phyloP scores from a whole-genome alignment of 2,888 invertebrate species.

The Phengaris arion region DNA sequence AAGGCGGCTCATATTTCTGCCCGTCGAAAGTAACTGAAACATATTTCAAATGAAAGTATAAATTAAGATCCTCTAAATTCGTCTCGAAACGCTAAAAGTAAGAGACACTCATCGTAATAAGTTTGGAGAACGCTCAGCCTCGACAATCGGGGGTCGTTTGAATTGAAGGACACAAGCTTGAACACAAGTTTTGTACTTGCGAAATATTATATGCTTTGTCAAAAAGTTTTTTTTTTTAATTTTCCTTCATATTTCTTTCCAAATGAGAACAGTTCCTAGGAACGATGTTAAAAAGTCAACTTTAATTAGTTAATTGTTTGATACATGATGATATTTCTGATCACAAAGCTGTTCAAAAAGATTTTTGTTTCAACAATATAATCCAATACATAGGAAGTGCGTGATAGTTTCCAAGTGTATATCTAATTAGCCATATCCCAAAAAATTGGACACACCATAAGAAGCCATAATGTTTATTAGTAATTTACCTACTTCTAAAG shows the following conservation, averaged over 20 bases:
- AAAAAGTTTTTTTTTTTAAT: too few species aligned
- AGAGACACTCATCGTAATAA: neutral
- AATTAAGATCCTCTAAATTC: conserved; percentile 7
- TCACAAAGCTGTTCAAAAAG: too few species aligned
- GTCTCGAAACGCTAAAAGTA: conserved; percentile 12
- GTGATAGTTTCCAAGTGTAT: neutral
- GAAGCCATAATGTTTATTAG: conserved; percentile 17
- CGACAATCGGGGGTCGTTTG: neutral
- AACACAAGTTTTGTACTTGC: neutral
- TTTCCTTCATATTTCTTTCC: too few species aligned
- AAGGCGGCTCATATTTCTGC: neutral
- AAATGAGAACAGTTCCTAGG: too few species aligned
- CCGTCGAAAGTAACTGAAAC: conserved; percentile 13
- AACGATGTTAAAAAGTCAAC: too few species aligned
- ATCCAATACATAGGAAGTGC: neutral
- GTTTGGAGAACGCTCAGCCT: neutral
- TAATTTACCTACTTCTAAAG: conserved; percentile 1
- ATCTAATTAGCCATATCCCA: conserved; percentile 16
- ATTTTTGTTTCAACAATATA: too few species aligned
- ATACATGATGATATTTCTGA: too few species aligned
- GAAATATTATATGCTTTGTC: neutral
- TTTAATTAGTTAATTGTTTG: too few species aligned
- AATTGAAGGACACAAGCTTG: neutral
- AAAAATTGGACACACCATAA: conserved; percentile 28
- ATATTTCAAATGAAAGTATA: conserved; percentile 18